Conservation (phyloP, 2,888 invertebrate genomes). For the Malthinus flaveolus region DNA sequence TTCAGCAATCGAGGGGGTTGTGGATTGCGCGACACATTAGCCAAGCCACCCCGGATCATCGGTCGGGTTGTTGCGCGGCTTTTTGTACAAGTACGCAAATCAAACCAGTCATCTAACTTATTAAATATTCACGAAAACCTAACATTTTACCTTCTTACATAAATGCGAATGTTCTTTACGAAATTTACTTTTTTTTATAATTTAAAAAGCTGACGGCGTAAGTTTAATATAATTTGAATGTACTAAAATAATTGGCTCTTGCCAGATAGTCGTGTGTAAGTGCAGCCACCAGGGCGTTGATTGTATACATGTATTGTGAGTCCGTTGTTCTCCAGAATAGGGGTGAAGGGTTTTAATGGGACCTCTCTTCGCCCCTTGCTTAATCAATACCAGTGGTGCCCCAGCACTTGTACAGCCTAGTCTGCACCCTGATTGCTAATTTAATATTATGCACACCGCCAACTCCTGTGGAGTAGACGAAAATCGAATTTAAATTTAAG, state of each 20-base stretch:
- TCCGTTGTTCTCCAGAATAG: slow-evolving; percentile 34
- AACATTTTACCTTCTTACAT: not conserved
- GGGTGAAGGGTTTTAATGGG: slow-evolving; percentile 41
- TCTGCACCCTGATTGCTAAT: slow-evolving; percentile 51
- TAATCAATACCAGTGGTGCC: slow-evolving; percentile 40
- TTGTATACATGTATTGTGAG: slow-evolving; percentile 36
- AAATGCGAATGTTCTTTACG: not conserved
- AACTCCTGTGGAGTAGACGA: slow-evolving; percentile 54
- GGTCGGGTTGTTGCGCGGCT: slow-evolving; percentile 39
- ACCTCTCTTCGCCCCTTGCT: slow-evolving; percentile 36
- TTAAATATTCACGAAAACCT: not conserved
- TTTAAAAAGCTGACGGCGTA: not conserved
- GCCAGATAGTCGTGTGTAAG: slow-evolving; percentile 33
- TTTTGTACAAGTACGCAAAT: slow-evolving; percentile 49
- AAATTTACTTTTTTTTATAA: not conserved
- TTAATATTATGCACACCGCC: slow-evolving; percentile 55
- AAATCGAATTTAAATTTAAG: slow-evolving; percentile 60
- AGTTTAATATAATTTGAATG: slow-evolving; percentile 1
- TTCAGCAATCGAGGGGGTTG: slow-evolving; percentile 37
- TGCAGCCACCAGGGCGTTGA: slow-evolving; percentile 32
- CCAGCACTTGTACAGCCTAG: slow-evolving; percentile 30
- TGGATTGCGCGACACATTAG: slow-evolving; percentile 50
- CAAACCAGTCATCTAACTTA: slow-evolving; percentile 48
- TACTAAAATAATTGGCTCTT: slow-evolving; percentile 21
- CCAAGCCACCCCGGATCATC: slow-evolving; percentile 45